A percentile compares a stretch with the other conserved stretches of the same genome.
Evolutionary conservation across 2,113 vertebrate species (phyloP).

Genomic region (Ptilonorhynchus violaceus): DNA sequence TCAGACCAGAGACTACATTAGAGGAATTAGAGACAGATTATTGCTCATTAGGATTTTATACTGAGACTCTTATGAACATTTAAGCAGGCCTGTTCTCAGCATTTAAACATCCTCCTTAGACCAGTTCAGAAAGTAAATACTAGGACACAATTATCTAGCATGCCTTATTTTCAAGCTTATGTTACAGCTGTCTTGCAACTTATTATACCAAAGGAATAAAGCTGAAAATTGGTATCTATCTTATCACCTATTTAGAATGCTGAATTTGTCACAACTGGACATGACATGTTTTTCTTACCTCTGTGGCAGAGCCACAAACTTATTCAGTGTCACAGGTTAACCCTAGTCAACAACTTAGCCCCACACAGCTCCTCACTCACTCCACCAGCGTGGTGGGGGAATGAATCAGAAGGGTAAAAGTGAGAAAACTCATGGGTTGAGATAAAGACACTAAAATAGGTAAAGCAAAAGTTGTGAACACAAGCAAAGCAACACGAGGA

Average conservation of each 20-base stretch:
- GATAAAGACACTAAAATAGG: background rate
- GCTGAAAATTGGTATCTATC: background rate
- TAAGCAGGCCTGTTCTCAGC: background rate
- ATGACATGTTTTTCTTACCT: background rate
- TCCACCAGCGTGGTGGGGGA: background rate
- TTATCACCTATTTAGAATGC: background rate
- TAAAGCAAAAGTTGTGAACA: background rate
- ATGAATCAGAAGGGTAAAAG: background rate
- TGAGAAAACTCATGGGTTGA: background rate
- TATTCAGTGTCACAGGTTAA: background rate
- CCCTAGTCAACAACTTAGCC: background rate
- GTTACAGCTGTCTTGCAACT: background rate
- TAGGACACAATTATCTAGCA: background rate
- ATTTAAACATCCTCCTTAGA: slow-evolving; percentile 6
- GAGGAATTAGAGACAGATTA: slow-evolving; percentile 49
- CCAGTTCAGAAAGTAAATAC: slow-evolving; percentile 10
- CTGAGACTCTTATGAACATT: background rate
- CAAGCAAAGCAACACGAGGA: background rate
- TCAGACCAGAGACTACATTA: slow-evolving; percentile 24
- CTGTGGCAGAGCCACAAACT: background rate
- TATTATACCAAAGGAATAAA: background rate
- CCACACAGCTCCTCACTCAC: background rate
- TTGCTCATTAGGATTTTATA: slow-evolving; percentile 41
- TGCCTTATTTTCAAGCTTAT: background rate
- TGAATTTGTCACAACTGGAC: background rate